Conservation (phyloP, 2,797 vertebrate genomes). For the Lemur catta region DNA sequence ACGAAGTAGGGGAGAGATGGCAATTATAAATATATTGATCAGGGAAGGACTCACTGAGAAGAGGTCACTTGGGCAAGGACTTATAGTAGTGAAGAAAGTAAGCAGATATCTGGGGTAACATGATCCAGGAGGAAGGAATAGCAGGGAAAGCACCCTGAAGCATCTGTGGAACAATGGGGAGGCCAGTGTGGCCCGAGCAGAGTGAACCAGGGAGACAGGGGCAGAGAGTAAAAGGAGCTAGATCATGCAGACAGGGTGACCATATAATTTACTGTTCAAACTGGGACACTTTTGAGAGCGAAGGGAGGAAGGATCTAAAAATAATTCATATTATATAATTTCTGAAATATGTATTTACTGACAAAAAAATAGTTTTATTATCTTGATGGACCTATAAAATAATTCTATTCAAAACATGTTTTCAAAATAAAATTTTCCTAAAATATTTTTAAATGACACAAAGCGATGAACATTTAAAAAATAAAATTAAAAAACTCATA, state of each 20-base stretch:
- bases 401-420: conserved; percentile 15
- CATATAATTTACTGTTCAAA: not conserved
- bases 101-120: not conserved
- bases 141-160: not conserved
- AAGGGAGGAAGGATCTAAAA: not conserved
- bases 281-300: not conserved
- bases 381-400: not conserved
- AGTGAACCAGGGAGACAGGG: not conserved
- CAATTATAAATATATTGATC: not conserved
- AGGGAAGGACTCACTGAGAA: not conserved
- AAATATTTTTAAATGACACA: not conserved
- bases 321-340: not conserved
- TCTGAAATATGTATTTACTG: not conserved
- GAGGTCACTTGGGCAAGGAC: not conserved
- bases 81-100: not conserved
- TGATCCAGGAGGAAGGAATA: not conserved
- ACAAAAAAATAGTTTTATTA: not conserved
- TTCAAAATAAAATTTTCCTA: conserved; percentile 34
- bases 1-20: not conserved
- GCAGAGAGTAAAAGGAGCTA: not conserved
- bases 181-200: not conserved
- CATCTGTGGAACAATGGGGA: not conserved
- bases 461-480: not conserved
- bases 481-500: not conserved
- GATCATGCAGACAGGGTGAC: not conserved